Evolutionary conservation across 2,888 invertebrate species (phyloP).

Genomic region (Mythimna lalbum): DNA sequence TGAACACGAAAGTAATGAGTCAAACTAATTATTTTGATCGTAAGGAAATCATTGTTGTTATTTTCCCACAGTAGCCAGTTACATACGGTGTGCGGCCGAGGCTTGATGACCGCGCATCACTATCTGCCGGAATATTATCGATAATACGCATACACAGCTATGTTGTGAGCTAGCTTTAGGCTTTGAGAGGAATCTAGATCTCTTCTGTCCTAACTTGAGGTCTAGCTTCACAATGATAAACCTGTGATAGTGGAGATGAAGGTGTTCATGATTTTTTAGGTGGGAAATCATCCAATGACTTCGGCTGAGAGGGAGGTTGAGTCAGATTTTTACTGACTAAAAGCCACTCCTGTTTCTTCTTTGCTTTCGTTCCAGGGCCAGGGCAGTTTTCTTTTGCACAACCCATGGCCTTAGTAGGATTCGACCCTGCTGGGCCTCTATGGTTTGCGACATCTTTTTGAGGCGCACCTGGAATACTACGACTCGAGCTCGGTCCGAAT

Average conservation of each 20-base stretch:
- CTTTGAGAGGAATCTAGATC: constrained; percentile 12
- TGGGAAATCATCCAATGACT: no score
- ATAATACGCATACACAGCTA: constrained; percentile 34
- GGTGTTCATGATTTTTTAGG: no score
- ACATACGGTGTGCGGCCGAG: constrained; percentile 62
- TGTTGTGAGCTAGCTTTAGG: not conserved
- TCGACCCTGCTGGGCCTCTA: no score
- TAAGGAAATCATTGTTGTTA: not conserved
- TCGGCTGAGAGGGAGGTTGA: no score
- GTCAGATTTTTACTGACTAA: no score
- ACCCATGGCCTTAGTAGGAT: no score
- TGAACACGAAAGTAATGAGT: not conserved
- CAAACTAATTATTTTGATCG: not conserved
- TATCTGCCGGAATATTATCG: constrained; percentile 70
- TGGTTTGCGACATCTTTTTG: no score
- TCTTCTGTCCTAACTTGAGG: not conserved
- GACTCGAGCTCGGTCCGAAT: no score
- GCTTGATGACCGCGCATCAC: constrained; percentile 69
- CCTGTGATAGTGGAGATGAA: not conserved
- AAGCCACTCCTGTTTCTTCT: no score
- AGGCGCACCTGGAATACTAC: no score
- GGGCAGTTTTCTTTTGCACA: no score
- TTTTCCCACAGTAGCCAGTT: constrained; percentile 63
- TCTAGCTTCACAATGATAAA: not conserved
- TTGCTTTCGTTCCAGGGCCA: no score